Base-by-base conservation (phyloP, 2,888 invertebrate species). In the Machimus rusticus region DNA sequence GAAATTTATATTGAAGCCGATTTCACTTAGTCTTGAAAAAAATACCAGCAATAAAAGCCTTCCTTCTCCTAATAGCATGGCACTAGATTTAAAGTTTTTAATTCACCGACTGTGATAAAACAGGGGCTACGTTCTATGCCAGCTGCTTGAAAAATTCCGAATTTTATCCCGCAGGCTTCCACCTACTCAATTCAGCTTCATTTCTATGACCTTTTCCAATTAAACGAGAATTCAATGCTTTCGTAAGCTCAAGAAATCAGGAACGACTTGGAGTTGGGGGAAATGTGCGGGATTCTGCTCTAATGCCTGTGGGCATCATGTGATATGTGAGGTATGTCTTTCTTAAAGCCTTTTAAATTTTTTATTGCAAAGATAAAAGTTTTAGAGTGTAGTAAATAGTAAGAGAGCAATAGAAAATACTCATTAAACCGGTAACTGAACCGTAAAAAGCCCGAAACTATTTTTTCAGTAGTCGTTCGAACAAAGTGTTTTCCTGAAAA, bases 181-280 rank as follows among this genome's bases (percentile, higher is more conserved):
- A 46, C 51, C 51, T 51, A 79, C 51, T 23, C 79, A 79, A 79
- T 79, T 78, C 34, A 51, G 31, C 51, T 79, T 51, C 31, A 79
- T 79, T 79, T 51, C 79, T 51, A 79, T 79, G 51, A 79, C 51
- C 79, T 79, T 79, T 55, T 79, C 79, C 51, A 79, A 79, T 79
- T 79, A 79, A 79, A 79, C 31, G 55, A 31, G 51, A 55, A 79
- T 51, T 79, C 79, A 79, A 55, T 79, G 79, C 66, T 28, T 51
- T 79, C 28, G 79, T 55, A 51, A 79, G 79, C 51, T 37, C 31
- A 79, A 79, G 79, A 79, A 79, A 79, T 43, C 46, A 51, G n/a
- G 79, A 51, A 79, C 23, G 66, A 28, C 28, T 66, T 66, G 28
- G n/a, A 51, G 19, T 16, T 51, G 46, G n/a, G 51, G 51, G n/a